Evolutionary conservation across 2,888 invertebrate genomes (phyloP).

Genomic region (Monochamus alternatus): DNA sequence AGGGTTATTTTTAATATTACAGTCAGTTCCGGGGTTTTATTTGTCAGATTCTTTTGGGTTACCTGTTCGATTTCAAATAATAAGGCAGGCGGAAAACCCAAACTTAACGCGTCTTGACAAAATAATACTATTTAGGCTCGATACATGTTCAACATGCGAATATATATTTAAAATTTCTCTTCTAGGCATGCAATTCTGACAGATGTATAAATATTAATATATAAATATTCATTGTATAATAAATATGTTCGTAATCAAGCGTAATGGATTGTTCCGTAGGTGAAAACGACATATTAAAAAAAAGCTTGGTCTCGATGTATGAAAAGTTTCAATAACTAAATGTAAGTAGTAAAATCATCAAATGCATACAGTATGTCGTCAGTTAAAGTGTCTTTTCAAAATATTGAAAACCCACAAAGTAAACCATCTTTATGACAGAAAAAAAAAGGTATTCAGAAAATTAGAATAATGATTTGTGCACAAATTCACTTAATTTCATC

Average conservation of each 20-base stretch:
- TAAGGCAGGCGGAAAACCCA: constrained; percentile 23
- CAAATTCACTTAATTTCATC: no score
- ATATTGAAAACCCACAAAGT: no score
- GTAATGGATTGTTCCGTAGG: constrained; percentile 30
- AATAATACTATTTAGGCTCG: constrained; percentile 40
- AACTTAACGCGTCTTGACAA: constrained; percentile 18
- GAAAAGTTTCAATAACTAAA: no score
- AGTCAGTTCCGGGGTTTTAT: constrained; percentile 55
- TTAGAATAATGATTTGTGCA: no score
- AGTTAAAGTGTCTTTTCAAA: no score
- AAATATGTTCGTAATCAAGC: constrained; percentile 31
- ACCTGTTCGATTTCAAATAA: constrained; percentile 22
- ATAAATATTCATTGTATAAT: constrained; percentile 49
- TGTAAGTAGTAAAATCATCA: no score
- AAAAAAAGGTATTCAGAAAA: no score
- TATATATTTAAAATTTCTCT: constrained; percentile 36
- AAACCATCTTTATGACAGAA: no score
- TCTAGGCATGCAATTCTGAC: constrained; percentile 50
- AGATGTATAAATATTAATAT: constrained; percentile 47
- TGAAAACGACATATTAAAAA: constrained; percentile 25
- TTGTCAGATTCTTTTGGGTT: constrained; percentile 45
- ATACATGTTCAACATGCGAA: constrained; percentile 41
- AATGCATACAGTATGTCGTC: no score
- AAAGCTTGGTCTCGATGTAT: neutral
- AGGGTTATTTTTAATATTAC: constrained; percentile 43